Evolutionary conservation across 1,140 invertebrate genomes (phyloP), one percentile per base, ranked within the genome.

Genomic region (Pogonomyrmex californicus): DNA sequence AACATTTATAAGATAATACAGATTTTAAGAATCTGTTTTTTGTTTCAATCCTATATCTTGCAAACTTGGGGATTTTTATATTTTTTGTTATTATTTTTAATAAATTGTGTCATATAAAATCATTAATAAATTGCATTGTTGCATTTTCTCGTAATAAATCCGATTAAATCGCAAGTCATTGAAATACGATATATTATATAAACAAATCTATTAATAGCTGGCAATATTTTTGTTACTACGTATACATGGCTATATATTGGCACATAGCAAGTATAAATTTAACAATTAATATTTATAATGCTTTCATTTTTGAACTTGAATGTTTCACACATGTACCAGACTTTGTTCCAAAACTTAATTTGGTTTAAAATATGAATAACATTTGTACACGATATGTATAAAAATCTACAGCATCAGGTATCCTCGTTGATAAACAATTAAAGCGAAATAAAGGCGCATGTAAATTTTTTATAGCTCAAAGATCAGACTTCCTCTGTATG

Each of bases 401-500:
- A 23, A 75, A 60, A 30, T 41, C 60, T 36, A 12, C 41, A 76
- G 70, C 54, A 82, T 17, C 41, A 17, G 23, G 23, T 77, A 75
- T 56, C 30, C 23, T 54, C 63, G 54, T 75, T 62, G 49, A 87
- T 78, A 90, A 77, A 85, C 9, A 58, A 73, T 70, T 6, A 41
- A 76, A 63, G 79, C 51, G 56, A 47, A 51, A 71, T 47, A 23
- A 75, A 71, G 73, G n/a, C 56, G 60, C 54, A 12, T 10, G 23
- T 56, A 87, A 88, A 62, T 70, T 65, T 77, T 49, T 71, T 77
- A 73, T 23, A 66, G 85, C 79, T 94, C 87, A 94, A 88, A 92
- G 77, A 73, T 95, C 93, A 56, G 92, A 91, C 86, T 93, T 93
- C 70, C 93, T 93, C 77, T 94, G 90, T 91, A 94, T 87, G 58